A percentile compares a stretch with the other conserved stretches of the same genome.
Evolutionary conservation across 2,113 vertebrate genomes (phyloP).

Genomic region (Oxygymnocypris stewartii): DNA sequence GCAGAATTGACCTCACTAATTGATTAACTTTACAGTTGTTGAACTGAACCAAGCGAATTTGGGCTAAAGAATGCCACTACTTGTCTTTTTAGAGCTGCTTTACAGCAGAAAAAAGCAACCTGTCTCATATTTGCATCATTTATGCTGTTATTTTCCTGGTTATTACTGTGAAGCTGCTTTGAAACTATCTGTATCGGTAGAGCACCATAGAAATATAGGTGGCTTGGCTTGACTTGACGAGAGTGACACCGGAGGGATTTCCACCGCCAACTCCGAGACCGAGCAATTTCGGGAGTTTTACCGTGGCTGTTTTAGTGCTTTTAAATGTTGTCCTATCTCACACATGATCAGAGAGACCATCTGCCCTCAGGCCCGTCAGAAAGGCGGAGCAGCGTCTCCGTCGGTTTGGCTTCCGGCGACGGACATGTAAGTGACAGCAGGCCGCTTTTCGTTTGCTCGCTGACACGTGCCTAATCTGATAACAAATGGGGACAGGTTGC

Average conservation of each 20-base stretch:
- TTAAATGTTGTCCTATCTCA: constrained; percentile 2
- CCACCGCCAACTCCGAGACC: neutral
- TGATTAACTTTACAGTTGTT: neutral
- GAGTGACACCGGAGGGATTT: neutral
- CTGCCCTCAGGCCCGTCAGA: neutral
- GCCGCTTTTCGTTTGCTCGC: constrained; percentile 78
- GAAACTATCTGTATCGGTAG: neutral
- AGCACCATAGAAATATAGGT: neutral
- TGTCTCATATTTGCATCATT: neutral
- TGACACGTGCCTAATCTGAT: constrained; percentile 98
- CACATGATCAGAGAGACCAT: neutral
- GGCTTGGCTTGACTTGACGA: neutral
- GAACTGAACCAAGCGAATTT: neutral
- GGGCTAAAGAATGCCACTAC: neutral
- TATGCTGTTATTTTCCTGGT: neutral
- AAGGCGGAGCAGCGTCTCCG: neutral
- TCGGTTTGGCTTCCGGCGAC: neutral
- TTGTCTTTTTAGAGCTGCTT: neutral
- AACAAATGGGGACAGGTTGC: constrained; percentile 96
- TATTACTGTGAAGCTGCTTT: neutral
- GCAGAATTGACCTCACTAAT: neutral
- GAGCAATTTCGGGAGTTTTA: neutral
- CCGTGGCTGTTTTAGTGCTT: neutral
- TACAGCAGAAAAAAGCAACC: neutral
- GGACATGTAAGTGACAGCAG: constrained; percentile 55